Conservation (phyloP, 2,888 invertebrate genomes). For the Dinocampus coccinellae region DNA sequence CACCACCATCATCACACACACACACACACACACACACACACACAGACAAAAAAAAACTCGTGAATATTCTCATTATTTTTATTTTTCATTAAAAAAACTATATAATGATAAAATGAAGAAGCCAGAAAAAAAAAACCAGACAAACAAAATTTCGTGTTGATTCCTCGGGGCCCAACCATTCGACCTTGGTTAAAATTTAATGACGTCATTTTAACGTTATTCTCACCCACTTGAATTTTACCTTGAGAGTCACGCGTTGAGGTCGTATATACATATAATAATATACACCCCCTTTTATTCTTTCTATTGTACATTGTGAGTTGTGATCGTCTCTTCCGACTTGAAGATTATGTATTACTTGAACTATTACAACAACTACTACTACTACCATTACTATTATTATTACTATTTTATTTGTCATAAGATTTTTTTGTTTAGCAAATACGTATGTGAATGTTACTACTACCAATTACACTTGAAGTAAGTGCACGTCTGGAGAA, state of each 20-base stretch:
- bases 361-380: background rate
- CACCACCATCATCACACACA: background rate
- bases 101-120: too few species aligned
- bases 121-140: too few species aligned
- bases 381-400: too few species aligned
- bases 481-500: background rate
- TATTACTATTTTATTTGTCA: too few species aligned
- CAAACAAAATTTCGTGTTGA: constrained; percentile 38
- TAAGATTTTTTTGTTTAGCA: too few species aligned
- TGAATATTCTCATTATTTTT: too few species aligned
- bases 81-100: too few species aligned
- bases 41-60: constrained; percentile 10
- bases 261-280: constrained; percentile 53
- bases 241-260: constrained; percentile 56
- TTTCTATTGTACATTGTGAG: background rate
- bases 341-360: background rate
- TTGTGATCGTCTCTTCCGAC: background rate
- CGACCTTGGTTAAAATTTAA: constrained; percentile 65
- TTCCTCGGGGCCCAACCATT: constrained; percentile 48
- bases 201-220: constrained; percentile 47
- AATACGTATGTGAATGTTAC: too few species aligned
- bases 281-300: background rate
- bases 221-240: constrained; percentile 56
- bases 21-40: background rate
- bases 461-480: too few species aligned